Conservation (phyloP, 2,888 invertebrate species). For the Polymixis flavicincta region DNA sequence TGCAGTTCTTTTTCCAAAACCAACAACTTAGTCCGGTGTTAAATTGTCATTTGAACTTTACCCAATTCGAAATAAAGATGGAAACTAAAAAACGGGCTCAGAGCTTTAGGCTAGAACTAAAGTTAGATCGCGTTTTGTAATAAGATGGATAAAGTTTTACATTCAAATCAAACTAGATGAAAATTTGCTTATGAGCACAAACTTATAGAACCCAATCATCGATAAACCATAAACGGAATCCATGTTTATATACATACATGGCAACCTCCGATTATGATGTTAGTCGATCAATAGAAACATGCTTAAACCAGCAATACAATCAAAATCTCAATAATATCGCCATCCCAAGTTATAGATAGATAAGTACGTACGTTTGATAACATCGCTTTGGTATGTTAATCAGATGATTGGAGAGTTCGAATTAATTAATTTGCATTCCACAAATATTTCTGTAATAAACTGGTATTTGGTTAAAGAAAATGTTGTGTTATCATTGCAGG, state of each 20-base stretch:
- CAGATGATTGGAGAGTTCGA: slow-evolving; percentile 57
- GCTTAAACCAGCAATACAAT: slow-evolving; percentile 45
- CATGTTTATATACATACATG: slow-evolving; percentile 4
- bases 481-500: slow-evolving; percentile 31
- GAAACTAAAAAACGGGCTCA: no score
- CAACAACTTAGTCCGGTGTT: no score
- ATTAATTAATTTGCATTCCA: slow-evolving; percentile 66
- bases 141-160: not conserved
- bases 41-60: no score
- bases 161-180: not conserved
- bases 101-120: no score
- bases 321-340: slow-evolving; percentile 38
- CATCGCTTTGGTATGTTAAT: slow-evolving; percentile 64
- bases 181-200: not conserved
- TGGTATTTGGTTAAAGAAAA: slow-evolving; percentile 51
- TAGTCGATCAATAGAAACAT: slow-evolving; percentile 11
- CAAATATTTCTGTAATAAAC: slow-evolving; percentile 57
- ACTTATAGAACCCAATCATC: slow-evolving; percentile 28
- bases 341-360: slow-evolving; percentile 43
- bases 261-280: slow-evolving; percentile 37
- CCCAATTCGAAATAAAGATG: no score
- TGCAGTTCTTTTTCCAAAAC: no score
- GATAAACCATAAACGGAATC: slow-evolving; percentile 18
- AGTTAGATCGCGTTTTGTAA: no score
- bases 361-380: slow-evolving; percentile 50